A percentile compares a stretch with the other conserved stretches of the same genome.
phyloP scores from a whole-genome alignment of 2,797 vertebrate species.

The Columba guinea region DNA sequence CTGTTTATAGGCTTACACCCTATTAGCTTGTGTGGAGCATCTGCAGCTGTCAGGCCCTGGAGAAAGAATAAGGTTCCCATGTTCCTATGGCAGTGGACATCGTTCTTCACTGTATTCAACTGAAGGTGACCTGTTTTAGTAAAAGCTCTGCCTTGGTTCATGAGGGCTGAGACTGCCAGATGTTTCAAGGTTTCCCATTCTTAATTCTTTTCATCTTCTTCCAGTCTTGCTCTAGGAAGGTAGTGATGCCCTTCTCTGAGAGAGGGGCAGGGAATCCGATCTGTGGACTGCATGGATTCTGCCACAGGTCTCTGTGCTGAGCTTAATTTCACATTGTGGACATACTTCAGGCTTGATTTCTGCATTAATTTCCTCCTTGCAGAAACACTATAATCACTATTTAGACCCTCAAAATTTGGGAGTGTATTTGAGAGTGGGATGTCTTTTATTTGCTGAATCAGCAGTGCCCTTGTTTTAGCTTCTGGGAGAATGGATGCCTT shows the following conservation, averaged over 20 bases:
- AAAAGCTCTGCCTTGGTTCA: not conserved
- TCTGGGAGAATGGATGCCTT: not conserved
- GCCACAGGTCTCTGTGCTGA: not conserved
- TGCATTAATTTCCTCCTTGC: not conserved
- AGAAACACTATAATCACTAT: not conserved
- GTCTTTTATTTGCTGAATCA: not conserved
- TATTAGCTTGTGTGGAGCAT: not conserved
- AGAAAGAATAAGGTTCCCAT: not conserved
- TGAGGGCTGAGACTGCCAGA: not conserved
- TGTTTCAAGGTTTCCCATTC: not conserved
- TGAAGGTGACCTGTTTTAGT: not conserved
- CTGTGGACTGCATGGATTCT: not conserved
- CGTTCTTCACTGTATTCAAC: not conserved
- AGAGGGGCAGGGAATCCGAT: not conserved
- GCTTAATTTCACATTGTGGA: not conserved
- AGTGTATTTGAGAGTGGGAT: not conserved
- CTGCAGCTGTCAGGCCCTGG: not conserved
- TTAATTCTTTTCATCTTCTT: not conserved
- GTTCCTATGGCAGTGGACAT: not conserved
- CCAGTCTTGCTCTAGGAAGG: not conserved
- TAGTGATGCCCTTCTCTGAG: not conserved
- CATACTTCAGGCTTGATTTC: not conserved
- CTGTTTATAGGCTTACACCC: not conserved
- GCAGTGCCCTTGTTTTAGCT: not conserved
- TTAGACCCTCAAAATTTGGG: not conserved